These are phyloP conservation scores for Myrmophylax atrothorax DNA, from an alignment of 2,113 vertebrate genomes.

Conservation along the genomic window DNA sequence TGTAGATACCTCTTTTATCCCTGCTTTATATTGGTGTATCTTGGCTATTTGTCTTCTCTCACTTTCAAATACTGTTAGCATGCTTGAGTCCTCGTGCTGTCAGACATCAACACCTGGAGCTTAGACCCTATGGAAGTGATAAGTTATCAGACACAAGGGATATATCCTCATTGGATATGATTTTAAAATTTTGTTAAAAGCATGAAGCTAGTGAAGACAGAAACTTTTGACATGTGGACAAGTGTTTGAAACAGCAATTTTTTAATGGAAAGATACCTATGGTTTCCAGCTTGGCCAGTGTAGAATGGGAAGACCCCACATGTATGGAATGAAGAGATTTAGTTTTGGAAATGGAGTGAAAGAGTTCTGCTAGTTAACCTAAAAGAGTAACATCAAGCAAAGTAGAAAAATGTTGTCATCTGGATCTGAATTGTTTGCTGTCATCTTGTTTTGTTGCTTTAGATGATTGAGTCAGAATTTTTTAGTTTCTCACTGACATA, in stretches of 20 bases:
- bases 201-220: neutral
- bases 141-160: neutral
- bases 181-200: neutral
- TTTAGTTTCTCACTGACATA: neutral
- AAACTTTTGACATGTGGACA: neutral
- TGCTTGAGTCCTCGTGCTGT: neutral
- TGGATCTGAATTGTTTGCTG: neutral
- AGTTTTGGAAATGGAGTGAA: neutral
- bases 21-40: neutral
- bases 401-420: neutral
- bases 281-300: neutral
- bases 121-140: neutral
- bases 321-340: neutral
- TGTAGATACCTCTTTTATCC: neutral
- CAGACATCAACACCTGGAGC: neutral
- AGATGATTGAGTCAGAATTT: neutral
- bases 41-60: neutral
- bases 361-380: neutral
- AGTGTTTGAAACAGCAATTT: neutral
- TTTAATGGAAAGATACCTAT: neutral
- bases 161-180: neutral
- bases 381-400: neutral
- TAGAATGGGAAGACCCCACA: neutral
- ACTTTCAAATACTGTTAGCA: neutral
- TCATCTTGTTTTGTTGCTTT: neutral